A percentile compares a stretch with the other conserved stretches of the same genome.
Conservation (phyloP, 2,888 invertebrate genomes). For the Aethes cnicana region DNA sequence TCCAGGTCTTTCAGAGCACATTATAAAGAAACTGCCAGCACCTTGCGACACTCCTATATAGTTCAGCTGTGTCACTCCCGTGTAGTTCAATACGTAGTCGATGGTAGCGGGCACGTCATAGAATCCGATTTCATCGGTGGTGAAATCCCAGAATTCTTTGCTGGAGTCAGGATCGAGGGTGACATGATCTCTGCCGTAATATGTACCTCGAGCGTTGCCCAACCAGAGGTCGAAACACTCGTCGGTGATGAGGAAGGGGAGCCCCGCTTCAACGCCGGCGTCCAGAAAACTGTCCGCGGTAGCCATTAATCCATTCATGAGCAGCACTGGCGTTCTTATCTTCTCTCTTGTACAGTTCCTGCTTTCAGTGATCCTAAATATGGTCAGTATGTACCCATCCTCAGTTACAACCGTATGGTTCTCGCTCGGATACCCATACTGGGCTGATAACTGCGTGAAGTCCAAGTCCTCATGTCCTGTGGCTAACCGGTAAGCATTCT, state of each 20-base stretch:
- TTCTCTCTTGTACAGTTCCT: constrained; percentile 3
- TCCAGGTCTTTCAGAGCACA: constrained; percentile 61
- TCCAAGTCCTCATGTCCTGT: not conserved
- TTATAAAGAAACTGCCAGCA: constrained; percentile 69
- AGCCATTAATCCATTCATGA: constrained; percentile 16
- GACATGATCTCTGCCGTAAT: constrained; percentile 30
- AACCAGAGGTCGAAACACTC: constrained; percentile 18
- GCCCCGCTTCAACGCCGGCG: constrained; percentile 6
- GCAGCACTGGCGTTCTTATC: constrained; percentile 14
- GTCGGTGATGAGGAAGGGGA: constrained; percentile 14
- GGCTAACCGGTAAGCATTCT: not conserved
- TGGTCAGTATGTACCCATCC: constrained; percentile 14
- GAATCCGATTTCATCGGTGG: constrained; percentile 87
- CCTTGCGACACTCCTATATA: constrained; percentile 85
- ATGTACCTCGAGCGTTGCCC: constrained; percentile 16
- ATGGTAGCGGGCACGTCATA: constrained; percentile 88
- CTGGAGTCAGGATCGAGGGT: constrained; percentile 36
- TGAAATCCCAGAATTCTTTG: constrained; percentile 80
- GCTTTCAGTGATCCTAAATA: constrained; percentile 15
- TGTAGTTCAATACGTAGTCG: constrained; percentile 79
- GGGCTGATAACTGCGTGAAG: constrained; percentile 8
- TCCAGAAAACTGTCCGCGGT: constrained; percentile 16
- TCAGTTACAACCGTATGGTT: constrained; percentile 12
- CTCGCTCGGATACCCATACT: constrained; percentile 15
- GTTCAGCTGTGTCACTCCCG: constrained; percentile 48